A percentile compares a stretch with the other conserved stretches of the same genome.
Evolutionary conservation across 2,888 invertebrate genomes (phyloP).

Genomic region (Ormyrus rosae): DNA sequence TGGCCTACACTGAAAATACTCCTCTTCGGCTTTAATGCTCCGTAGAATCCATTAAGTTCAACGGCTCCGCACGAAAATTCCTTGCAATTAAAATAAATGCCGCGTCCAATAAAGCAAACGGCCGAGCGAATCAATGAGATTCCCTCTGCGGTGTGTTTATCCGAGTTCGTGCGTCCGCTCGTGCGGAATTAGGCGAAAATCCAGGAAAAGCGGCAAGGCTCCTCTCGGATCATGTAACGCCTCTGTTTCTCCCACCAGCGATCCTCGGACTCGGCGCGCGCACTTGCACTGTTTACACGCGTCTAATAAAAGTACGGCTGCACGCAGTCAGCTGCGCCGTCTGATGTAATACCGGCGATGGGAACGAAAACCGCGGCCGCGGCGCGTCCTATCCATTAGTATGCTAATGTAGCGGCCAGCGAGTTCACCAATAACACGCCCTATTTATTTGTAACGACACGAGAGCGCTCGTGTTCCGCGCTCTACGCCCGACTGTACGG

Average conservation of each 20-base stretch:
- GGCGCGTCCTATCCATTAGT: slow-evolving; percentile 59
- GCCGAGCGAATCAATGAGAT: too few species aligned
- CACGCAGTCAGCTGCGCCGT: slow-evolving; percentile 26
- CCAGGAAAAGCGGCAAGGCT: slow-evolving; percentile 49
- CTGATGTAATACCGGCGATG: slow-evolving; percentile 44
- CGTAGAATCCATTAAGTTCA: too few species aligned
- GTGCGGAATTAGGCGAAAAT: slow-evolving; percentile 34
- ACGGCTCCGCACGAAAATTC: too few species aligned
- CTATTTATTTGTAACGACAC: slow-evolving; percentile 58
- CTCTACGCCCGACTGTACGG: neutral
- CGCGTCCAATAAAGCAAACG: too few species aligned
- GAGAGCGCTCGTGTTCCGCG: too few species aligned
- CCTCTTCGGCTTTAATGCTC: too few species aligned
- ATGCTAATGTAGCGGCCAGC: slow-evolving; percentile 61
- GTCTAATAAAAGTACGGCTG: slow-evolving; percentile 35
- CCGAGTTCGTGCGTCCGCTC: too few species aligned
- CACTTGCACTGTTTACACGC: slow-evolving; percentile 14
- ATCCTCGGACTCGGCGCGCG: slow-evolving; percentile 24
- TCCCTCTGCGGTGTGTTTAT: neutral
- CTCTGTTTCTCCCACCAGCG: neutral
- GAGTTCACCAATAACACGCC: slow-evolving; percentile 63
- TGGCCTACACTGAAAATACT: too few species aligned
- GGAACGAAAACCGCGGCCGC: slow-evolving; percentile 56
- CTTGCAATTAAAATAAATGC: too few species aligned
- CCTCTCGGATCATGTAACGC: slow-evolving; percentile 26